Evolutionary conservation across 1,140 invertebrate genomes (phyloP), one percentile per base, ranked within the genome.

Genomic region (Steinernema feltiae): DNA sequence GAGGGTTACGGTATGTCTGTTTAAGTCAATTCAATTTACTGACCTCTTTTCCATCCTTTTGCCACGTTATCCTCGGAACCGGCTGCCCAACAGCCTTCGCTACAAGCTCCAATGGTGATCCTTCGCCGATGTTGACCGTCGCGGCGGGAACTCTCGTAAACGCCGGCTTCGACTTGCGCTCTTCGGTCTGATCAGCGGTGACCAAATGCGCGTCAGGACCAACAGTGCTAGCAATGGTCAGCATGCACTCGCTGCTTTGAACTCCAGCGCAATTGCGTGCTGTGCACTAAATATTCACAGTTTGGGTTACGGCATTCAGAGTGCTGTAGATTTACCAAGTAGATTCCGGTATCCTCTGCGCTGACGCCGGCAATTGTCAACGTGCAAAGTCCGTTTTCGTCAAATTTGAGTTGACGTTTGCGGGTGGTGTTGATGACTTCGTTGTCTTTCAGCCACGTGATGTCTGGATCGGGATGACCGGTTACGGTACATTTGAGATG

Each of bases 161-260:
- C 31, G 70, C 32, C 7, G 78, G 79, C 32, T 80, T 80, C 27
- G 48, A 69, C 70, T 77, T 74, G n/a, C 71, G 32, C 18, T 78
- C 76, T 48, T 75, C 73, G 1, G 46, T 30, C 29, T 29, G 29
- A 27, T 75, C 79, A 35, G 79, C 80, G n/a, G 78, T 75, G 21
- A 82, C 81, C 30, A 82, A 71, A 76, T 82, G 81, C 29, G 74
- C 69, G 70, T 82, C 81, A 72, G 70, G 53, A 70, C 80, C 81
- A 17, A 76, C 72, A 7, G 71, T 77, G 46, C 74, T 74, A n/a
- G 79, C 80, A 24, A 82, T 74, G 31, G 82, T 82, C 29, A 82
- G 41, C 32, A 83, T 48, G 46, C 76, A 78, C 24, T 83, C 73
- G 1, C 71, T 78, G 18, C 72, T 72, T 29, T 82, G 53, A 27